A percentile compares a stretch with the other conserved stretches of the same genome.
Conservation (phyloP, 2,888 invertebrate genomes). For the Endomychus coccineus region DNA sequence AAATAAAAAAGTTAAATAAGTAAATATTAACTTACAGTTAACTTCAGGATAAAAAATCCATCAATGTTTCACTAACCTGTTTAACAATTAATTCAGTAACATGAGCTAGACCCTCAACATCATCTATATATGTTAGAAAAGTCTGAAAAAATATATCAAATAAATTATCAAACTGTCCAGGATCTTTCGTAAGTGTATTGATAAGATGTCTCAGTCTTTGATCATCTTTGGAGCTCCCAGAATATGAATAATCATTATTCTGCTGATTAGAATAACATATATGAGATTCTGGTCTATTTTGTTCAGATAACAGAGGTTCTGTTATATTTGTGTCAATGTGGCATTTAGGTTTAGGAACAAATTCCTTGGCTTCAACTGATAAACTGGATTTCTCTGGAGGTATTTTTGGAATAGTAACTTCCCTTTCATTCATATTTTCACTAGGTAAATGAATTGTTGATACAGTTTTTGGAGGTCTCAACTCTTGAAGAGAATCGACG, state of each 20-base stretch:
- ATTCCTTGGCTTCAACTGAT: slow-evolving; percentile 10
- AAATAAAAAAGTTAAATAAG: too few relatives aligned
- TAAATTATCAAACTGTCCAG: slow-evolving; percentile 67
- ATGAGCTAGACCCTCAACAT: slow-evolving; percentile 53
- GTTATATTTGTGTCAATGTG: slow-evolving; percentile 11
- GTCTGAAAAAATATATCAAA: slow-evolving; percentile 63
- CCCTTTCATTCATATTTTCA: too few relatives aligned
- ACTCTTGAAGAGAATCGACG: too few relatives aligned
- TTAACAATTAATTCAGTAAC: slow-evolving; percentile 62
- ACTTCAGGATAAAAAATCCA: too few relatives aligned
- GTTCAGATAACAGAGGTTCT: slow-evolving; percentile 12
- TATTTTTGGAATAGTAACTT: slow-evolving; percentile 7
- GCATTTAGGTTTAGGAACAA: slow-evolving; percentile 13
- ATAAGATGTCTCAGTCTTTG: slow-evolving; percentile 62
- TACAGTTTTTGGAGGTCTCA: too few relatives aligned
- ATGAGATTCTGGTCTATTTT: slow-evolving; percentile 12
- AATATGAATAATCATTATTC: slow-evolving; percentile 9
- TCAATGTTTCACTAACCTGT: slow-evolving; percentile 45
- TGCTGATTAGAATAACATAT: slow-evolving; percentile 7
- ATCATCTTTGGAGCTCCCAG: slow-evolving; percentile 33
- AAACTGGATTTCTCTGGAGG: slow-evolving; percentile 13
- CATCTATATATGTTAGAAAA: slow-evolving; percentile 58
- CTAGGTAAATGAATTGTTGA: too few relatives aligned
- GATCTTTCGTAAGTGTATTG: slow-evolving; percentile 67
- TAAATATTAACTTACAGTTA: too few relatives aligned